phyloP scores from a whole-genome alignment of 2,797 vertebrate genomes.

The Numenius phaeopus region DNA sequence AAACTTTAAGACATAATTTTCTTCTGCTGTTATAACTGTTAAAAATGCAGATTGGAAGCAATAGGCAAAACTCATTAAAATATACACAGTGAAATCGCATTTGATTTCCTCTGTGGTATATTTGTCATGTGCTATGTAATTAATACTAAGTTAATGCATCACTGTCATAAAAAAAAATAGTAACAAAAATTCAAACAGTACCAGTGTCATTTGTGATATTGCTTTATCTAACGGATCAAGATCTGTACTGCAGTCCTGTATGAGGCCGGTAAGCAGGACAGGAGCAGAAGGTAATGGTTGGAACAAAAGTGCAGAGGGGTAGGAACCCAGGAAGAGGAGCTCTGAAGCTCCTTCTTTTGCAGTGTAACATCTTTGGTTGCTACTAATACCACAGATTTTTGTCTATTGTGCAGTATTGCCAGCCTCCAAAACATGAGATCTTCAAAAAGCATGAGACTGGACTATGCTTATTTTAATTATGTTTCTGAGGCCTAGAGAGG shows the following conservation, averaged over 20 bases:
- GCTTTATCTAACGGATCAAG: conserved; percentile 13
- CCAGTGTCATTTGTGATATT: not conserved
- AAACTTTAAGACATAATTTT: not conserved
- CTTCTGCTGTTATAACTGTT: not conserved
- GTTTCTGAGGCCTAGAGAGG: not conserved
- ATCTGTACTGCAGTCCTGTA: not conserved
- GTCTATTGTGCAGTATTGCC: not conserved
- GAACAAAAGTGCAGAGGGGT: not conserved
- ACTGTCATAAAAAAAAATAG: not conserved
- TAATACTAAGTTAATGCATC: conserved; percentile 25
- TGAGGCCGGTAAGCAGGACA: not conserved
- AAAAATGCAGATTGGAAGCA: conserved; percentile 13
- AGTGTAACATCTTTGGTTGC: not conserved
- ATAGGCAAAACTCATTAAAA: conserved; percentile 15
- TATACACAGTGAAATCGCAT: not conserved
- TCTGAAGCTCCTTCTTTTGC: not conserved
- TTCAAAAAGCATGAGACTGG: not conserved
- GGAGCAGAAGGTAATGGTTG: not conserved
- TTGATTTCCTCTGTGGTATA: not conserved
- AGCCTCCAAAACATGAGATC: not conserved
- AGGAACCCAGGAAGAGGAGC: not conserved
- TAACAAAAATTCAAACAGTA: not conserved
- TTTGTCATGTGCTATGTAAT: conserved; percentile 18
- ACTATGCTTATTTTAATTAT: not conserved
- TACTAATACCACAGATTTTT: not conserved